Evolutionary conservation across 2,888 invertebrate species (phyloP).

Genomic region (Hanleya hanleyi): DNA sequence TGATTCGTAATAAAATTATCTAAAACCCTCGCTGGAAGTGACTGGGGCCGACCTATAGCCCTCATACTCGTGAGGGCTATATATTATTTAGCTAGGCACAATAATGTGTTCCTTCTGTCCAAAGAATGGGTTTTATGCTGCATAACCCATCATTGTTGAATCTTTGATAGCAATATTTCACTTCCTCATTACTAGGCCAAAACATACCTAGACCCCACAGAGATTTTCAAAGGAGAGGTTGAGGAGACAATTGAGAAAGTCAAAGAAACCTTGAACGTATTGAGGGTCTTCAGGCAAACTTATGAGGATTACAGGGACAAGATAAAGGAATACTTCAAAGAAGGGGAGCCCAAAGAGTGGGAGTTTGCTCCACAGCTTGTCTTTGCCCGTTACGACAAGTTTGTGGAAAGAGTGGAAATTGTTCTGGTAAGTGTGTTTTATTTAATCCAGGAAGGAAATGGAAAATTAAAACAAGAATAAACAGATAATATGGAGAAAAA

Average conservation of each 20-base stretch:
- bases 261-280: slow-evolving; percentile 62
- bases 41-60: too few species aligned
- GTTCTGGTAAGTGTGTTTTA: slow-evolving; percentile 60
- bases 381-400: slow-evolving; percentile 72
- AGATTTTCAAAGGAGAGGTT: slow-evolving; percentile 95
- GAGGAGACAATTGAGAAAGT: slow-evolving; percentile 93
- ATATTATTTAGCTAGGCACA: too few species aligned
- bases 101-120: too few species aligned
- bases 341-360: slow-evolving; percentile 68
- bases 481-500: too few species aligned
- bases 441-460: not conserved
- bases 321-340: slow-evolving; percentile 71
- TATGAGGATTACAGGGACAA: slow-evolving; percentile 71
- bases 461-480: too few species aligned
- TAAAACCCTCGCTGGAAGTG: too few species aligned
- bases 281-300: slow-evolving; percentile 64
- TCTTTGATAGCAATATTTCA: too few species aligned
- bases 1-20: too few species aligned
- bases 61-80: too few species aligned
- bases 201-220: slow-evolving; percentile 90
- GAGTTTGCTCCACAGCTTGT: slow-evolving; percentile 73
- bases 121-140: too few species aligned
- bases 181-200: slow-evolving; percentile 79
- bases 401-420: slow-evolving; percentile 67
- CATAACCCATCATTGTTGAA: too few species aligned